Percentiles rank a stretch among this genome's conserved stretches.
Conservation (phyloP, 2,888 invertebrate genomes). For the Eutolmus rufibarbis region DNA sequence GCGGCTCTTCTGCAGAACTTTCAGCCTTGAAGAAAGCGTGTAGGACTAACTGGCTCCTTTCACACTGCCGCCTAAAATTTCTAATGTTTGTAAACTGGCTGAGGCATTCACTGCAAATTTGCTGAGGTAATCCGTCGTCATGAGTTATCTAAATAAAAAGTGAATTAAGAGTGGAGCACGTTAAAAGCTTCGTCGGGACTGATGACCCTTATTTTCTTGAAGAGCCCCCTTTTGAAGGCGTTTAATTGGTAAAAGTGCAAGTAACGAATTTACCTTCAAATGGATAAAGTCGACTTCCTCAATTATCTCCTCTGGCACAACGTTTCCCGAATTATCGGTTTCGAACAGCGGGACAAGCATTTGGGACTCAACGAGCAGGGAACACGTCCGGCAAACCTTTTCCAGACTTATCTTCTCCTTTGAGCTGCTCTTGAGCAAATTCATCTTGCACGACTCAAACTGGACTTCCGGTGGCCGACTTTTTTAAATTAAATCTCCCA, state of each 20-base stretch:
- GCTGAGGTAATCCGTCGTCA: slow-evolving; percentile 31
- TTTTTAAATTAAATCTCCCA: background rate
- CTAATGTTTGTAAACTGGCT: background rate
- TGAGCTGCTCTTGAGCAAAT: background rate
- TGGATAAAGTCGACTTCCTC: slow-evolving; percentile 21
- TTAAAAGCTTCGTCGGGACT: too few relatives aligned
- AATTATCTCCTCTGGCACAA: background rate
- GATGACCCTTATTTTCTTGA: too few relatives aligned
- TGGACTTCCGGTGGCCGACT: background rate
- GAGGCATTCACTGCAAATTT: slow-evolving; percentile 39
- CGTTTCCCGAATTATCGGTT: background rate
- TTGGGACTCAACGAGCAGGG: background rate
- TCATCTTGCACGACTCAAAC: background rate
- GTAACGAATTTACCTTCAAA: background rate
- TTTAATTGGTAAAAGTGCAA: background rate
- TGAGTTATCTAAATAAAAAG: background rate
- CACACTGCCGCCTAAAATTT: slow-evolving; percentile 2
- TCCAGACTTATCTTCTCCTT: background rate
- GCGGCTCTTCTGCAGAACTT: background rate
- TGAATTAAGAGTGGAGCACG: background rate
- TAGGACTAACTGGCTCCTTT: background rate
- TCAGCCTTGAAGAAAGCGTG: background rate
- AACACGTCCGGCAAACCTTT: slow-evolving; percentile 30
- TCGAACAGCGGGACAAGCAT: background rate
- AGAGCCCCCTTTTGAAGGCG: too few relatives aligned